These are phyloP conservation scores for Galeopsomyia nigrocyanea DNA, from an alignment of 2,888 invertebrate species.

Conservation along the genomic window DNA sequence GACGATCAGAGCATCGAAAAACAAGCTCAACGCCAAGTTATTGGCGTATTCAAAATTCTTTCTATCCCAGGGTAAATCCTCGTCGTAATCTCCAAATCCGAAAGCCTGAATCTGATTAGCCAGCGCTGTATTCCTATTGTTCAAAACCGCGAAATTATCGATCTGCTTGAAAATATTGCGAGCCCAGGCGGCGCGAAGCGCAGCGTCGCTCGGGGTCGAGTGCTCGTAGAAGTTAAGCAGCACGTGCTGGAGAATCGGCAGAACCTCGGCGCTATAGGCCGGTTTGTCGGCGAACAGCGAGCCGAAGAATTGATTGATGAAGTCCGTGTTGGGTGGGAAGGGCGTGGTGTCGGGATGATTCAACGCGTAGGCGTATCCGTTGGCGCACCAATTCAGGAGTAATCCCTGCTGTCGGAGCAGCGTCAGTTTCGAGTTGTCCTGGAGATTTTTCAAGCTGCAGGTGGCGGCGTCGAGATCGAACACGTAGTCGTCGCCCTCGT, in stretches of 20 bases:
- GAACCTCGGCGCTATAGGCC: conserved; percentile 27
- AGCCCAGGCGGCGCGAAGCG: conserved; percentile 61
- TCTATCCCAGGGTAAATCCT: conserved; percentile 56
- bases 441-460: conserved; percentile 69
- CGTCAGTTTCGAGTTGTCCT: conserved; percentile 71
- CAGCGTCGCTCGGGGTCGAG: conserved; percentile 64
- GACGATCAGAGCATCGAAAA: conserved; percentile 64
- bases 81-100: conserved; percentile 31
- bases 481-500: conserved; percentile 48
- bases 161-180: conserved; percentile 41
- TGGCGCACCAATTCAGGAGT: conserved; percentile 58
- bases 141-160: conserved; percentile 35
- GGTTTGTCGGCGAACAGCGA: neutral
- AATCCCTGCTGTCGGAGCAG: conserved; percentile 73
- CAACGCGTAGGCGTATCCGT: conserved; percentile 12
- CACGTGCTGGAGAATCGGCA: conserved; percentile 59
- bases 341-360: neutral
- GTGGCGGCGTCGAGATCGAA: conserved; percentile 63
- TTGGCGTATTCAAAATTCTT: conserved; percentile 61
- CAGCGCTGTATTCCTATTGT: conserved; percentile 49
- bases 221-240: conserved; percentile 68
- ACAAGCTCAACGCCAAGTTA: conserved; percentile 69
- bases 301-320: conserved; percentile 55
- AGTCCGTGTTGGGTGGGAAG: conserved; percentile 38
- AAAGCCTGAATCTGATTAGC: conserved; percentile 49